Evolutionary conservation across 53 echinoderm and acorn worm genomes (phyloP).

Genomic region (Paracentrotus lividus): DNA sequence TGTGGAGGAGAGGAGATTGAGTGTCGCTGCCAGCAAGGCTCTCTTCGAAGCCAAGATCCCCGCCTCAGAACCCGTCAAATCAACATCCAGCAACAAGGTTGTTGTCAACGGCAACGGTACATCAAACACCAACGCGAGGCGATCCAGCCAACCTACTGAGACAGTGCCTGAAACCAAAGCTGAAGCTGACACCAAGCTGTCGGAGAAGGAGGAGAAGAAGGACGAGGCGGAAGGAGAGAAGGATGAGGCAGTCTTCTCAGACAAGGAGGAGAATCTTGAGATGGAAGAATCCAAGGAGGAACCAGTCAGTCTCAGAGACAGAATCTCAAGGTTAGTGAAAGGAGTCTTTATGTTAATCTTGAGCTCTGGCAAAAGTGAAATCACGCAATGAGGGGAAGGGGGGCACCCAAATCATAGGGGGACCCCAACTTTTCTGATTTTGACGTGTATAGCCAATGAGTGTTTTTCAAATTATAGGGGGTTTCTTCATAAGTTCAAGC

Average conservation of each 20-base stretch:
- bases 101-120: conserved; percentile 73
- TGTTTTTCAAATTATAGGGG: too few species aligned
- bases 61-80: background rate
- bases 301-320: conserved; percentile 83
- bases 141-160: conserved; percentile 33
- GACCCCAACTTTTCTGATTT: too few species aligned
- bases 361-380: too few species aligned
- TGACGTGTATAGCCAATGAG: too few species aligned
- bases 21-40: conserved; percentile 75
- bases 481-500: too few species aligned
- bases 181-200: conserved; percentile 56
- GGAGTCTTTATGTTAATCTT: too few species aligned
- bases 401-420: too few species aligned
- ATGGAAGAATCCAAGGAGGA: conserved; percentile 61
- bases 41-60: conserved; percentile 76
- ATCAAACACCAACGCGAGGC: conserved; percentile 10
- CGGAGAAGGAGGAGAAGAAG: conserved; percentile 74
- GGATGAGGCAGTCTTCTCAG: conserved; percentile 29
- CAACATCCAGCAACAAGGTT: conserved; percentile 44
- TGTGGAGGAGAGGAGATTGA: conserved; percentile 60
- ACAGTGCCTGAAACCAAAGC: conserved; percentile 28
- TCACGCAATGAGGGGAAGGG: too few species aligned
- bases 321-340: conserved; percentile 78
- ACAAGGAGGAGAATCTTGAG: conserved; percentile 46
- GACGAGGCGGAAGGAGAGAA: conserved; percentile 50